phyloP scores from a whole-genome alignment of 2,797 vertebrate species.

The Silurus aristotelis region DNA sequence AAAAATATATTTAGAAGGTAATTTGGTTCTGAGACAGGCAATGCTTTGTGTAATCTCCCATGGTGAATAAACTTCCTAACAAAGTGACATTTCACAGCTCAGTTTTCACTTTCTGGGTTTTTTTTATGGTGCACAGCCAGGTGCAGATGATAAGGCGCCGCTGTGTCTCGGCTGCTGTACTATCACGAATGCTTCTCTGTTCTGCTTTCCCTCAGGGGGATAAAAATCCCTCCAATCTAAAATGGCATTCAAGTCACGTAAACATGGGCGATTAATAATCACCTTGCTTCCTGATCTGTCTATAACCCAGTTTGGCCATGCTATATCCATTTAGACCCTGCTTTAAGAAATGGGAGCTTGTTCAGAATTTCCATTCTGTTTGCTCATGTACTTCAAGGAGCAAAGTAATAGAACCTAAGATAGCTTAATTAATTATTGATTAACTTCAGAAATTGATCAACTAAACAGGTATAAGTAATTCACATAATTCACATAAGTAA shows the following conservation, averaged over 20 bases:
- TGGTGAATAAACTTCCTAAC: constrained; percentile 28
- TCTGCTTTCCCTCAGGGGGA: constrained; percentile 23
- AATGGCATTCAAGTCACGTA: constrained; percentile 48
- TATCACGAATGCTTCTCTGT: constrained; percentile 23
- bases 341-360: not conserved
- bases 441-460: not conserved
- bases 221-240: not conserved
- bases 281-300: constrained; percentile 28
- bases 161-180: constrained; percentile 18
- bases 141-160: constrained; percentile 33
- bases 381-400: not conserved
- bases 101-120: constrained; percentile 28
- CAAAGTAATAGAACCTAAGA: too few relatives aligned
- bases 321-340: not conserved
- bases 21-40: constrained; percentile 19
- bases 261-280: constrained; percentile 44
- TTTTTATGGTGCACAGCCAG: constrained; percentile 39
- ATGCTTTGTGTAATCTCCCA: constrained; percentile 1
- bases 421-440: not conserved
- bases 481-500: too few relatives aligned
- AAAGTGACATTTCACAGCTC: constrained; percentile 48
- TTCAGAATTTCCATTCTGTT: not conserved
- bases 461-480: not conserved
- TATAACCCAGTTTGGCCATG: constrained; percentile 7
- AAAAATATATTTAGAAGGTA: not conserved